Evolutionary conservation across 1,140 invertebrate genomes (phyloP), one percentile per base, ranked within the genome.

Genomic region (Diorhabda elongata): DNA sequence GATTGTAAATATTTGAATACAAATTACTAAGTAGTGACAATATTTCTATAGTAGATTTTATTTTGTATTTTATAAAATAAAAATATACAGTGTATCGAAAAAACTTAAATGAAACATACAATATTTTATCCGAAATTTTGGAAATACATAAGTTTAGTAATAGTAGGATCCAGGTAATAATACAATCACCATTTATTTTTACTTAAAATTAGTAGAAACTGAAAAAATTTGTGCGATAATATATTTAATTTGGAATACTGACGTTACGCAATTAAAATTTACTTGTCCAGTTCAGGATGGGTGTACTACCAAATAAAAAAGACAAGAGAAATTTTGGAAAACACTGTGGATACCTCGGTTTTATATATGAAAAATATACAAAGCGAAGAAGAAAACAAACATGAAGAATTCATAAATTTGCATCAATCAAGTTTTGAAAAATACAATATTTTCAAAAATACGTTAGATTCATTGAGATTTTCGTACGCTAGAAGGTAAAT

Each of bases 401-500:
- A 45, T 9, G 57, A 58, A 42, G 71, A 71, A 9, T 74, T 73
- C 7, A 62, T 76, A 3, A 63, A 72, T 58, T 59, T 75, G 41
- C 45, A 75, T 45, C 63, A 69, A 67, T 67, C 57, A 68, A 65
- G 71, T 41, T 66, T 64, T 64, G 57, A 58, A 26, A 66, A 70
- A 67, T 71, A 43, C 44, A 66, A 63, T 62, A 42, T 61, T 4
- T 44, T 76, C 58, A 59, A 64, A 67, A 63, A 66, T 60, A 69
- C 58, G 9, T 81, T 80, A 79, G 82, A 83, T 71, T 68, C 80
- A n/a, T 73, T 83, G 52, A 84, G 83, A 75, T 84, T 84, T 76
- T 78, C 78, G 7, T 83, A 82, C 66, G 83, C 83, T 5, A 81
- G 81, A 52, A 3, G 47, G 47, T 52, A n/a, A 26, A 26, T 26